Base-by-base conservation (phyloP, 2,797 vertebrate genomes). In the Rhadinocentrus ornatus region DNA sequence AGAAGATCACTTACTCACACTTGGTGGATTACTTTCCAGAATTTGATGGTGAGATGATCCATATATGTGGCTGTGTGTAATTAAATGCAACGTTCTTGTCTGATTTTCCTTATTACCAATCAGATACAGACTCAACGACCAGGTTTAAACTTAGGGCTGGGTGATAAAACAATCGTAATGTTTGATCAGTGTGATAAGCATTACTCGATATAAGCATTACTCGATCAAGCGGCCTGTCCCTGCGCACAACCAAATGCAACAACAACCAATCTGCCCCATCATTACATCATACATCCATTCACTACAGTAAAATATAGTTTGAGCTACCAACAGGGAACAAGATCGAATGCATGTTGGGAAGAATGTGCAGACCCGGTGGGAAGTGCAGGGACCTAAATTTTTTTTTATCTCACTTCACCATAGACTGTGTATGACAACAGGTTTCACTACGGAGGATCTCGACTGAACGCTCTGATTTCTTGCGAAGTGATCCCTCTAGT, bases 21-120 rank as follows among this genome's bases (percentile, higher is more conserved):
- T 92, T 99, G 86, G 98, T 99, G 72, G 98, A 99, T 91, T 99
- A 99, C 91, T 99, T 99, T 86, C 98, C 98, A 0, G 98, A 99
- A 94, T 99, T 99, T 61, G 98, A 99, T 41, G 98, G 98, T 99
- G 86, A 97, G 98, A 95, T 59, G 11, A 41, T 59, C 1, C 41
- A n/a, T 7, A 58, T 2, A 0, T 73, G 15, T 24, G 11, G 50
- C 24, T 53, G 50, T 26, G 35, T 24, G 18, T 66, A 27, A 32
- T 39, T 16, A 22, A 31, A 31, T 44, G 10, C 50, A 32, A 24
- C 13, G 1, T 39, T 15, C 27, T 13, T 10, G 24, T 65, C 18
- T 29, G 62, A 13, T 44, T 66, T 27, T n/a, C 11, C n/a, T 22
- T 22, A 48, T 10, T 22, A 48, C n/a, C 22, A 11, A 48, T 48